Base-by-base conservation (phyloP, 2,113 vertebrate species). In the Motacilla tschutschensis region DNA sequence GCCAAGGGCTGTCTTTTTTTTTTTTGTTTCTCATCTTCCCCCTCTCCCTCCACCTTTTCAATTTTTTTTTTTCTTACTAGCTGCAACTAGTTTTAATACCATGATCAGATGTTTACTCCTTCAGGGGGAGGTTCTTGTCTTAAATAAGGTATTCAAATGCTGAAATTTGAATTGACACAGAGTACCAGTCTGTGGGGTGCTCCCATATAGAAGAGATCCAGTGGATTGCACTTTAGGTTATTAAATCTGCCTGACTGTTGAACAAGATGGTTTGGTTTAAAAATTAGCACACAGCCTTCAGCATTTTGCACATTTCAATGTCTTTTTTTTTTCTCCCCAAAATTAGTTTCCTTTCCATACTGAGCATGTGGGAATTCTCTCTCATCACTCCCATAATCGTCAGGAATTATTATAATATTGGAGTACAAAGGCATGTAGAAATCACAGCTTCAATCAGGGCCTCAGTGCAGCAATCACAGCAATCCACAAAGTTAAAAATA, bases 261-360 rank as follows among this genome's bases (percentile, higher is more conserved):
- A 82, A 63, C 5, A 74, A 74, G 25, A 47, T 22, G 28, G 12
- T 69, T 83, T 87, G 46, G 20, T 65, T 84, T 40, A 87, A 59
- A 87, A 70, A 55, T 18, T 7, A 87, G 8, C 26, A 57, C 10
- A 60, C 1, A 8, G 9, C 28, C 28, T 74, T 74, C 33, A 44
- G 26, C 2, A 2, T 47, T 21, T 65, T 24, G 1, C 12, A 57
- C 3, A 8, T n/a, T 63, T 55, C 17, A 35, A 15, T 75, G 28
- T 21, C 1, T 24, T 31, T 47, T n/a, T 12, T 26, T 13, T 19
- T 26, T 8, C 5, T 8, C 19, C 1, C 3, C 1, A 2, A 57
- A 60, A 63, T 10, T 1, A 2, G 29, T 58, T 62, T 86, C 12
- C 29, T 46, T 65, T 74, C 65, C 26, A 33, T 5, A 25, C 2